Base-by-base conservation (phyloP, 2,888 invertebrate species). In the Eurois occulta region DNA sequence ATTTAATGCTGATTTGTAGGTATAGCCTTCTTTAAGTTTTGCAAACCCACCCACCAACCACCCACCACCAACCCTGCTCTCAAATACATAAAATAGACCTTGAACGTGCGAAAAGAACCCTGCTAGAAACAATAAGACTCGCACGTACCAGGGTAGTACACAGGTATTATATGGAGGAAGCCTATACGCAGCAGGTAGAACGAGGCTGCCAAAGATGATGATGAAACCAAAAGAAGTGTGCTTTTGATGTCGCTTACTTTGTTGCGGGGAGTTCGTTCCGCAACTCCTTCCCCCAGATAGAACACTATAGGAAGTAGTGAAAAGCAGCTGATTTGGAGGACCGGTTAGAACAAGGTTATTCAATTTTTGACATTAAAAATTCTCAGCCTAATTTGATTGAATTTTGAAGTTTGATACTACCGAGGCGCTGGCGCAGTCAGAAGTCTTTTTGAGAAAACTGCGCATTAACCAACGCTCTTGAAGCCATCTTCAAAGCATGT, bases 401-500 rank as follows among this genome's bases (percentile, higher is more conserved):
- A 41, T 64, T 32, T 38, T 67, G 38, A 7, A 21, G 16, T 48
- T 28, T 35, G 6, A 1, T 43, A 43, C 10, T 38, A 60, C 21
- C 5, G 18, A 18, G n/a, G 2, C 24, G 8, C 24, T 8, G n/a
- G 2, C 24, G 6, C 18, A 43, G 6, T 32, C 10, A 38, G 28
- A 7, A 4, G n/a, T 77, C 18, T 28, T 78, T 18, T 8, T 35
- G 16, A 16, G 1, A 18, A 48, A 11, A 46, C 38, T 75, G 62
- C 62, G 32, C 64, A 55, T 41, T 24, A 11, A 65, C 46, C 32
- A 35, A 65, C 64, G 38, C 60, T 55, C 65, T 75, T 32, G 38
- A 72, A 68, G 32, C 4, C 58, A 58, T 72, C 73, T 77, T 66
- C 55, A 55, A 46, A 60, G 16, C 16, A 46, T 48, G 70, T 75